Evolutionary conservation across 2,888 invertebrate genomes (phyloP).

Genomic region (Phyto melanocephala): DNA sequence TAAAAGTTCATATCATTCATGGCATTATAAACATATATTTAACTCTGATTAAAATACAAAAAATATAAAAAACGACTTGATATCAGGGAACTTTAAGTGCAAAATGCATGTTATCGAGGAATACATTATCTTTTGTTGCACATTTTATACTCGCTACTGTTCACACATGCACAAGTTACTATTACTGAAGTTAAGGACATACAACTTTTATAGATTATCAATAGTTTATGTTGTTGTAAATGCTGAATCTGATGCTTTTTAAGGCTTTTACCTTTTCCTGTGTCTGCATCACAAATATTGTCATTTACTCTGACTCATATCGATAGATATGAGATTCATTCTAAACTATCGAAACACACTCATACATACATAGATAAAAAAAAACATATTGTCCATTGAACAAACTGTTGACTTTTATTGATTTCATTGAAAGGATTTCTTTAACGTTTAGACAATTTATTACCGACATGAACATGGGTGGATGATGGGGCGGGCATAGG

Average conservation of each 20-base stretch:
- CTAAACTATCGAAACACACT: not conserved
- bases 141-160: too few relatives aligned
- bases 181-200: slow-evolving; percentile 36
- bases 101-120: too few relatives aligned
- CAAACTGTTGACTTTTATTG: slow-evolving; percentile 76
- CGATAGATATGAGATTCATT: not conserved
- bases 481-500: not conserved
- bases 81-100: too few relatives aligned
- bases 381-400: slow-evolving; percentile 51
- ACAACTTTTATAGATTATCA: slow-evolving; percentile 45
- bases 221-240: slow-evolving; percentile 27
- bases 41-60: too few relatives aligned
- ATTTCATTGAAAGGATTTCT: slow-evolving; percentile 75
- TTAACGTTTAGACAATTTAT: slow-evolving; percentile 63
- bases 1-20: too few relatives aligned
- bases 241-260: slow-evolving; percentile 22
- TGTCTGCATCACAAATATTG: not conserved
- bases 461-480: slow-evolving; percentile 24
- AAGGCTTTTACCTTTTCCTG: slow-evolving; percentile 5
- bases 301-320: slow-evolving; percentile 22
- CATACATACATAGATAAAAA: not conserved
- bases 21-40: too few relatives aligned
- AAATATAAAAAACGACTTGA: too few relatives aligned
- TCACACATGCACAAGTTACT: not conserved
- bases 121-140: too few relatives aligned